These are phyloP conservation scores for Novumbra hubbsi DNA, from an alignment of 2,797 vertebrate genomes.

Conservation along the genomic window DNA sequence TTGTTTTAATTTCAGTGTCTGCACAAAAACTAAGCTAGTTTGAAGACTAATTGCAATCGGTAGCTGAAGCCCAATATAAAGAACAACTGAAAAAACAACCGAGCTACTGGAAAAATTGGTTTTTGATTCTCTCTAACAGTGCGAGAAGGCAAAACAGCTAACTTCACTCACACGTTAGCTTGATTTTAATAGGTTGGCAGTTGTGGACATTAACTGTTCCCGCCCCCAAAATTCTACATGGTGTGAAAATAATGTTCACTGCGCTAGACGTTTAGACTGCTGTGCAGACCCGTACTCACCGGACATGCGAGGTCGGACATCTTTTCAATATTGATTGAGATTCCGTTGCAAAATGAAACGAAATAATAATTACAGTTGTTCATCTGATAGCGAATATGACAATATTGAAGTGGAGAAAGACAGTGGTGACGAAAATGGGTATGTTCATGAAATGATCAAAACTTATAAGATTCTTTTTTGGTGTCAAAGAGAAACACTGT, in stretches of 20 bases:
- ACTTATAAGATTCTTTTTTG: not conserved
- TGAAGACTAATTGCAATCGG: no score
- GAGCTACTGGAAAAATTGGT: no score
- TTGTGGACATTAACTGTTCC: slow-evolving; percentile 38
- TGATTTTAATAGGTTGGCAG: slow-evolving; percentile 36
- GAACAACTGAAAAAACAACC: no score
- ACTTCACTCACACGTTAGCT: slow-evolving; percentile 32
- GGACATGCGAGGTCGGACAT: slow-evolving; percentile 1
- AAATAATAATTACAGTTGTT: slow-evolving; percentile 85
- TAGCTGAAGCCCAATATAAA: no score
- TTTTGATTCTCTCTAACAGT: no score
- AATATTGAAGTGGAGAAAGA: slow-evolving; percentile 92
- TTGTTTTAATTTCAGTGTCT: no score
- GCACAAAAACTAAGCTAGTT: no score
- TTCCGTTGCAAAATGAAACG: slow-evolving; percentile 78
- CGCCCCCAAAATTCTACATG: slow-evolving; percentile 34
- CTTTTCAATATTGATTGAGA: not conserved
- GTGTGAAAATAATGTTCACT: slow-evolving; percentile 39
- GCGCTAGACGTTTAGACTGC: slow-evolving; percentile 40
- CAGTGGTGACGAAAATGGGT: slow-evolving; percentile 91
- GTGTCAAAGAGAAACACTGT: not conserved
- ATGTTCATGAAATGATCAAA: slow-evolving; percentile 38
- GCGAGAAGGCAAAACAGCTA: not conserved
- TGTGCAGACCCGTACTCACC: slow-evolving; percentile 12
- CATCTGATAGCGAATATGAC: slow-evolving; percentile 92